Evolutionary conservation across 2,888 invertebrate genomes (phyloP).

Genomic region (Prenolepis imparis): DNA sequence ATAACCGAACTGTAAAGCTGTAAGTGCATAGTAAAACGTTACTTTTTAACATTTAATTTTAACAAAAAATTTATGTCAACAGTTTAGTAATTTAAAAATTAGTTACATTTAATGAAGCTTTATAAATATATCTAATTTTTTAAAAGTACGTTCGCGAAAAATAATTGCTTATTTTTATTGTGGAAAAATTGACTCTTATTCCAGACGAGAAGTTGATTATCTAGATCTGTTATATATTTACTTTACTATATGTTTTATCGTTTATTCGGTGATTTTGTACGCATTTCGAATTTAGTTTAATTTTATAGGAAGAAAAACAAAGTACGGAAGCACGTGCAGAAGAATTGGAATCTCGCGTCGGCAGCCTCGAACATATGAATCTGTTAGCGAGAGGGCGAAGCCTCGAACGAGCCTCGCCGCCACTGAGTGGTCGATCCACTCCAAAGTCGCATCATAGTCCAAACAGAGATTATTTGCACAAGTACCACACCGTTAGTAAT

Average conservation of each 20-base stretch:
- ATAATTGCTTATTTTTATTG: not conserved
- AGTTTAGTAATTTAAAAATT: no score
- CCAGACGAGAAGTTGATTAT: not conserved
- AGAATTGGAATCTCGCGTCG: slow-evolving; percentile 98
- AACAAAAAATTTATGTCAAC: no score
- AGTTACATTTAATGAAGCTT: no score
- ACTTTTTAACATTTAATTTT: no score
- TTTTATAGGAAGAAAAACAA: slow-evolving; percentile 98
- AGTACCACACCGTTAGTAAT: slow-evolving; percentile 97
- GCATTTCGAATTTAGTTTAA: slow-evolving; percentile 77
- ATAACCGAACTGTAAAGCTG: not conserved
- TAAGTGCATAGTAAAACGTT: no score
- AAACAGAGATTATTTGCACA: slow-evolving; percentile 94
- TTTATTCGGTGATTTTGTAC: not conserved
- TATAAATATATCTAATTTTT: no score
- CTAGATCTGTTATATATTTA: not conserved
- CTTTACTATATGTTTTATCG: not conserved
- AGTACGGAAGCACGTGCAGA: slow-evolving; percentile 98
- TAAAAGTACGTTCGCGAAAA: not conserved
- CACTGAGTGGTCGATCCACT: slow-evolving; percentile 96
- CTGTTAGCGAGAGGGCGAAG: slow-evolving; percentile 91
- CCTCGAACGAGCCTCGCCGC: slow-evolving; percentile 91
- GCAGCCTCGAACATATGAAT: slow-evolving; percentile 98
- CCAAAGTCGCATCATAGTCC: slow-evolving; percentile 93
- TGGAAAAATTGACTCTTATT: not conserved